phyloP scores from a whole-genome alignment of 2,888 invertebrate species.

The Cylloceria caligata region DNA sequence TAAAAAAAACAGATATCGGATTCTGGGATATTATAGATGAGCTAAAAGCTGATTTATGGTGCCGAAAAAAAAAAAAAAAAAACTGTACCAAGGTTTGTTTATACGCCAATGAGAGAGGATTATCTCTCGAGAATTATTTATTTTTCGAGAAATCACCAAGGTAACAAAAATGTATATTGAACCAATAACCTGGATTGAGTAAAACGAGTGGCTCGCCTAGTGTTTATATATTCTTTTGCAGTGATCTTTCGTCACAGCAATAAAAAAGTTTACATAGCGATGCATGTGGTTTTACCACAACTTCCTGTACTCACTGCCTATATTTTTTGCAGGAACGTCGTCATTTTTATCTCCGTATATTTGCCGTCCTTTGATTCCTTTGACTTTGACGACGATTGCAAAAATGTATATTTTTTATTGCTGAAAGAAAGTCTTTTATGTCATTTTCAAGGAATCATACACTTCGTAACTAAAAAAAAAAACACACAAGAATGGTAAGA shows the following conservation, averaged over 20 bases:
- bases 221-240: neutral
- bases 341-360: neutral
- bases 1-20: neutral
- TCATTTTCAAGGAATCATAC: neutral
- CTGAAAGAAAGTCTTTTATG: neutral
- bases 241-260: neutral
- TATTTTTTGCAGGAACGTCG: neutral
- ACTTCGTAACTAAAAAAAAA: too few species aligned
- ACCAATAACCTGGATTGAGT: neutral
- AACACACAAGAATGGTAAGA: too few species aligned
- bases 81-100: neutral
- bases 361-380: neutral
- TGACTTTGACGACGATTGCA: neutral
- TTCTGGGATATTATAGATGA: too few species aligned
- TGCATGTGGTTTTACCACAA: neutral
- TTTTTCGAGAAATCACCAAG: neutral
- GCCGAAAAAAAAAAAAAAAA: neutral
- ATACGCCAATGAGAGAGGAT: neutral
- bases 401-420: neutral
- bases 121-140: neutral
- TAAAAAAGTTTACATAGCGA: neutral
- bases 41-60: too few species aligned
- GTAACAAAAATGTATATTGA: neutral
- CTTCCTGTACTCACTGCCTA: neutral
- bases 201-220: neutral